Conservation (phyloP, 2,113 vertebrate genomes). For the Taxidea taxus region DNA sequence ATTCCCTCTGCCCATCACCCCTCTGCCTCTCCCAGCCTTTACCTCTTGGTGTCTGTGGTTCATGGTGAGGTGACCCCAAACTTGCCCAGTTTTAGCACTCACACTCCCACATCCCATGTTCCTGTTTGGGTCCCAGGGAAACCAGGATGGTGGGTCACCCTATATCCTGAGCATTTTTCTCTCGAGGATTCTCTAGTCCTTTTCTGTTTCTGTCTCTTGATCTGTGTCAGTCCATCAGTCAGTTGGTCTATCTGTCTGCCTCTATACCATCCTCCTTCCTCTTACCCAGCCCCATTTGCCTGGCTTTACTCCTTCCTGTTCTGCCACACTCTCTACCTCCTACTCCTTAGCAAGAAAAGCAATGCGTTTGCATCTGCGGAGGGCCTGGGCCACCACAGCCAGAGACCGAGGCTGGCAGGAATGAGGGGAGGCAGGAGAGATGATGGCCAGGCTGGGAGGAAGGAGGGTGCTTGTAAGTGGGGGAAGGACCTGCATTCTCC, state of each 20-base stretch:
- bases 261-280: accelerated
- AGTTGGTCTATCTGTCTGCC: not conserved
- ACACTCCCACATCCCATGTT: accelerated
- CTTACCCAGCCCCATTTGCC: not conserved
- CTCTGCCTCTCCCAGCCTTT: not conserved
- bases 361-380: not conserved
- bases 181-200: not conserved
- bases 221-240: not conserved
- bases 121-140: too few species aligned
- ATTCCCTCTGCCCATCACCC: not conserved
- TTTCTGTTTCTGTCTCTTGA: not conserved
- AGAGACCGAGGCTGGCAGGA: not conserved
- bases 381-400: not conserved
- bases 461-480: too few species aligned
- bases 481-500: not conserved
- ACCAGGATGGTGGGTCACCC: accelerated
- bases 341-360: not conserved
- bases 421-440: accelerated
- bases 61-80: not conserved
- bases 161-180: not conserved
- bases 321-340: not conserved
- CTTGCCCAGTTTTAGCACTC: accelerated
- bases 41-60: not conserved
- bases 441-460: not conserved
- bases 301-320: not conserved